Conservation (phyloP, 2,797 vertebrate genomes). For the Xenops minutus region DNA sequence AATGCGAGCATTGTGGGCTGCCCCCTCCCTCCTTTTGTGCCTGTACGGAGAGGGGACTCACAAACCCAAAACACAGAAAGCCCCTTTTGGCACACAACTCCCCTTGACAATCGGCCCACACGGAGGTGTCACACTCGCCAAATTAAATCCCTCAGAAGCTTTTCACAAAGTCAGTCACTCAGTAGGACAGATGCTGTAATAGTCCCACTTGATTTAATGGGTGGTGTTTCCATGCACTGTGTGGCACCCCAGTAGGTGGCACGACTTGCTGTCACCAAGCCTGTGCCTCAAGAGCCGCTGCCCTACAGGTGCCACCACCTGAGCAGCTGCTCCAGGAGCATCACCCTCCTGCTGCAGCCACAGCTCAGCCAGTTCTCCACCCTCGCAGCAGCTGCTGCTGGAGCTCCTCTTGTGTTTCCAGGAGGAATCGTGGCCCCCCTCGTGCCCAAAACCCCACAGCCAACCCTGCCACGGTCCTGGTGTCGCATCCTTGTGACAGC, state of each 20-base stretch:
- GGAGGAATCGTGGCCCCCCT: fast-evolving
- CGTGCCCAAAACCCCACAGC: fast-evolving
- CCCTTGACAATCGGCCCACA: neutral
- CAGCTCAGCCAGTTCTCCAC: neutral
- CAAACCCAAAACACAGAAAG: neutral
- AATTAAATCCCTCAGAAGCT: neutral
- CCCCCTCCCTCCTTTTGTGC: conserved; percentile 11
- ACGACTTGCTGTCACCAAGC: neutral
- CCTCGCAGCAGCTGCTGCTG: fast-evolving
- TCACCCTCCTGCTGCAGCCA: neutral
- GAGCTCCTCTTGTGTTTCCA: neutral
- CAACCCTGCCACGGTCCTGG: neutral
- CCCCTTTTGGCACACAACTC: neutral
- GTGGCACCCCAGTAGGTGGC: neutral
- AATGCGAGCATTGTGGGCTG: conserved; percentile 29
- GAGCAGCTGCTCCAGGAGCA: neutral
- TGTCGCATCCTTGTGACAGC: neutral
- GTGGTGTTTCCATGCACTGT: neutral
- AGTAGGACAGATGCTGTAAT: neutral
- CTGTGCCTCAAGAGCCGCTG: fast-evolving
- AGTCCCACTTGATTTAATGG: neutral
- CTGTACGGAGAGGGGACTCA: neutral
- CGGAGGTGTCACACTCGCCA: neutral
- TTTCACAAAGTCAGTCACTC: neutral
- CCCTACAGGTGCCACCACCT: neutral